phyloP scores from a whole-genome alignment of 2,113 vertebrate genomes.

The Aegithalos caudatus region DNA sequence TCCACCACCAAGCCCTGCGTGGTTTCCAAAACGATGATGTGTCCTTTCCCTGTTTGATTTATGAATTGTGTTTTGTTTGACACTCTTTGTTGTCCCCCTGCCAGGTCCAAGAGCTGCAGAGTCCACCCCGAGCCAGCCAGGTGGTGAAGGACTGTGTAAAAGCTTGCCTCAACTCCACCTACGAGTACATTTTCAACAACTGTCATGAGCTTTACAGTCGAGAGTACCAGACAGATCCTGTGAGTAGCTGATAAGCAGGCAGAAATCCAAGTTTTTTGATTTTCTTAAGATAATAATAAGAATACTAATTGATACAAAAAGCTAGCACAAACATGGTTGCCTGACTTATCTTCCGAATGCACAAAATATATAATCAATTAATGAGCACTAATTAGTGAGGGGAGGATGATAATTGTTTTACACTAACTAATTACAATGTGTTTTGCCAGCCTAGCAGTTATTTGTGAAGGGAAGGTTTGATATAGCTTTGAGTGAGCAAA shows the following conservation, averaged over 20 bases:
- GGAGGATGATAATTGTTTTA: background rate
- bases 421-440: background rate
- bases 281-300: background rate
- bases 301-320: conserved; percentile 5
- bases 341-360: background rate
- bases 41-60: background rate
- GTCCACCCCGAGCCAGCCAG: conserved; percentile 95
- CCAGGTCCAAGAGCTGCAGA: conserved; percentile 96
- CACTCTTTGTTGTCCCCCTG: background rate
- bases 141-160: conserved; percentile 97
- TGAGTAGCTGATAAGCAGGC: conserved; percentile 64
- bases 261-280: background rate
- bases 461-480: background rate
- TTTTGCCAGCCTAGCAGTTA: conserved; percentile 6
- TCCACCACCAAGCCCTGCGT: background rate
- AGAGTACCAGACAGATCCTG: conserved; percentile 89
- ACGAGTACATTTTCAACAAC: conserved; percentile 98
- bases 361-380: conserved; percentile 3
- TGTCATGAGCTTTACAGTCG: conserved; percentile 93
- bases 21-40: fast-evolving
- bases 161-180: conserved; percentile 97
- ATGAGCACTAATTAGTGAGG: background rate
- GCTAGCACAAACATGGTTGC: background rate
- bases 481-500: background rate
- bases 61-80: background rate